A percentile compares a stretch with the other conserved stretches of the same genome.
phyloP scores from a whole-genome alignment of 2,888 invertebrate species.

The Mesorhabditis spiculigera region DNA sequence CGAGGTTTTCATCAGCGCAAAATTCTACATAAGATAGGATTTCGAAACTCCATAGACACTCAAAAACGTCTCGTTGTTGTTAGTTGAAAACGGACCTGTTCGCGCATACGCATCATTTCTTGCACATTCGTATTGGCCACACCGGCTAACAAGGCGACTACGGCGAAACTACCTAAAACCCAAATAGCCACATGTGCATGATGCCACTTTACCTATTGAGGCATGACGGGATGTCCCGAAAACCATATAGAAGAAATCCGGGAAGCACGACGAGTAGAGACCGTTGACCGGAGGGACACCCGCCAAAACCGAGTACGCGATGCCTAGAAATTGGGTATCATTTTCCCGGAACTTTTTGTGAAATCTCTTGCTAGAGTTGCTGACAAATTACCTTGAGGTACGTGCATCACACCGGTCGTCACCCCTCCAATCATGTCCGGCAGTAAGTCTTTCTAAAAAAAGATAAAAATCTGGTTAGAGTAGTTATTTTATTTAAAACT shows the following conservation, averaged over 20 bases:
- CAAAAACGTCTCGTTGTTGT: too few relatives aligned
- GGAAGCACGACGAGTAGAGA: slow-evolving; percentile 86
- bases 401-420: slow-evolving; percentile 19
- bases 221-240: slow-evolving; percentile 83
- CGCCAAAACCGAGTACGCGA: slow-evolving; percentile 64
- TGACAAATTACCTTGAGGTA: slow-evolving; percentile 15
- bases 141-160: slow-evolving; percentile 16
- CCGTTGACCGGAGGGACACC: slow-evolving; percentile 63
- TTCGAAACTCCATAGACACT: too few relatives aligned
- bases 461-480: too few relatives aligned
- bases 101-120: neutral
- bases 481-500: too few relatives aligned
- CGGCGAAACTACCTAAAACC: slow-evolving; percentile 17
- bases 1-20: too few relatives aligned
- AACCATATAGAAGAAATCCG: slow-evolving; percentile 79
- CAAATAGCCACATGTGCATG: too few relatives aligned
- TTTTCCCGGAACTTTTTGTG: too few relatives aligned
- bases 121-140: slow-evolving; percentile 14
- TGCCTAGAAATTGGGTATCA: slow-evolving; percentile 51
- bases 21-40: too few relatives aligned
- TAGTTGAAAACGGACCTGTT: neutral
- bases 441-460: neutral
- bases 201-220: slow-evolving; percentile 70
- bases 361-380: neutral
- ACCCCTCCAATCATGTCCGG: slow-evolving; percentile 16